phyloP scores from a whole-genome alignment of 2,888 invertebrate species.

The Oligia latruncula region DNA sequence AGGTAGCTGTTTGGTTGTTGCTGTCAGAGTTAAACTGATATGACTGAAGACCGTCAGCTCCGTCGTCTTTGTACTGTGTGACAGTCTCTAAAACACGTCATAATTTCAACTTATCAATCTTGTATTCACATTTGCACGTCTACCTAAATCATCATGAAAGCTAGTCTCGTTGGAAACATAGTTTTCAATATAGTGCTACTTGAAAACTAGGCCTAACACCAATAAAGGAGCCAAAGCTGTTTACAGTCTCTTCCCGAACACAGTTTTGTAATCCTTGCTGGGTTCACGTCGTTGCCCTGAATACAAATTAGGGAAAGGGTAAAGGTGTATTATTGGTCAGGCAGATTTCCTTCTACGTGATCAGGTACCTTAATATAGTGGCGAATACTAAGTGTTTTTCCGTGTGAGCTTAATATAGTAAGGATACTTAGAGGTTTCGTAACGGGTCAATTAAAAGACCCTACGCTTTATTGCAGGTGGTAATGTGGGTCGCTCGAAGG shows the following conservation, averaged over 20 bases:
- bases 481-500: constrained; percentile 44
- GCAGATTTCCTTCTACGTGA: constrained; percentile 83
- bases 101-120: background rate
- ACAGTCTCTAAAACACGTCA: background rate
- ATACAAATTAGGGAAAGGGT: constrained; percentile 83
- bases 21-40: background rate
- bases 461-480: constrained; percentile 53
- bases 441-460: constrained; percentile 72
- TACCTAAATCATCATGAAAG: constrained; percentile 12
- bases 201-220: constrained; percentile 70
- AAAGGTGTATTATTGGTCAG: constrained; percentile 84
- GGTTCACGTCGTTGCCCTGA: constrained; percentile 73
- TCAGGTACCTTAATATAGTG: constrained; percentile 76
- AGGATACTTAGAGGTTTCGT: constrained; percentile 70
- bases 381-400: constrained; percentile 80
- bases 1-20: background rate
- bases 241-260: constrained; percentile 78
- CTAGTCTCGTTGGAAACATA: constrained; percentile 44
- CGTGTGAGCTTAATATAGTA: constrained; percentile 70
- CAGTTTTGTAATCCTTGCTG: constrained; percentile 81
- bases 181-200: constrained; percentile 67
- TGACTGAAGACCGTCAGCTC: background rate
- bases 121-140: background rate
- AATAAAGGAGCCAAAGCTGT: constrained; percentile 79
- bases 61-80: background rate